Evolutionary conservation across 2,113 vertebrate genomes (phyloP), one percentile per base, ranked within the genome.

Genomic region (Seriola aureovittata): DNA sequence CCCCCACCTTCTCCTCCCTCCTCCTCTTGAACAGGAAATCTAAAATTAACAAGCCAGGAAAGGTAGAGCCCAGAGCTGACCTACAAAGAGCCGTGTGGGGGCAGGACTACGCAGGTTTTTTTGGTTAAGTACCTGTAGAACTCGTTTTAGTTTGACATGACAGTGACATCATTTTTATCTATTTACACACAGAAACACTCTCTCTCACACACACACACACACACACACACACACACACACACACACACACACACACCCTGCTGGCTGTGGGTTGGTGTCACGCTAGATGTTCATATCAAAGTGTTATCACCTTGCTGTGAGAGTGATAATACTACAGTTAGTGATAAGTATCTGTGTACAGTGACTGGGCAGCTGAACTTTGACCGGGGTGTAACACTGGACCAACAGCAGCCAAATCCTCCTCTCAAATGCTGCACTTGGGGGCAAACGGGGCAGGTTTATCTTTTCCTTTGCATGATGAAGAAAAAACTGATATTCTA

Each of bases 41-140:
- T 80, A 81, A 85, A 83, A 64, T 78, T 34, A 85, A 71, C 78
- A 11, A 16, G 12, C 23, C 16, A 57, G 58, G 52, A 69, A 50
- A 70, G 65, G 64, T n/a, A 14, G 60, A 7, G 52, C 5, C 5
- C 4, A 6, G 58, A 16, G 6, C 71, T 55, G 77, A 71, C 71
- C 79, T 34, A 82, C 54, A 46, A 57, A 74, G n/a, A 71, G 73
- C 48, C 8, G 44, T 2, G 5, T 1, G 25, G 36, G 50, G 7
- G 14, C 34, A 0, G 29, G n/a, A 60, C 5, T 3, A 44, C 70
- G 48, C 38, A 10, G 32, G 1, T 21, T 14, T 3, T 29, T 6
- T n/a, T 10, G 17, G 36, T 38, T 3, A 14, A 76, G 32, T 8
- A 79, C 74, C 46, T 0, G 23, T 0, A 3, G n/a, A 48, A 52